Evolutionary conservation across 2,888 invertebrate genomes (phyloP).

Genomic region (Tryphoninae sp.): DNA sequence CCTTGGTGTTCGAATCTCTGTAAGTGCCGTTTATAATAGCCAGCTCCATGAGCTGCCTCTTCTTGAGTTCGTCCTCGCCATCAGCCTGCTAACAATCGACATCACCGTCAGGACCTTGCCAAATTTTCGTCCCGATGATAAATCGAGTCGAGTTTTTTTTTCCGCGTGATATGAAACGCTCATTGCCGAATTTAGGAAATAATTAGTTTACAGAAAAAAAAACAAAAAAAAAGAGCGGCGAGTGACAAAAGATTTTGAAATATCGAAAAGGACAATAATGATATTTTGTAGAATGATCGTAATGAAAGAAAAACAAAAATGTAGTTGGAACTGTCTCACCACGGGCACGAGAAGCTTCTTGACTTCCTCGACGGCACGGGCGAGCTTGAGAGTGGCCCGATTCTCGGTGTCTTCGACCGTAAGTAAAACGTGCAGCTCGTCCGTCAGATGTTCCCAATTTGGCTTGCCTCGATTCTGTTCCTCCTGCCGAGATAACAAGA

Average conservation of each 20-base stretch:
- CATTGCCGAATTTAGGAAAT: neutral
- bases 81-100: slow-evolving; percentile 92
- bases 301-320: slow-evolving; percentile 36
- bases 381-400: slow-evolving; percentile 96
- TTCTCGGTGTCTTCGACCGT: slow-evolving; percentile 99
- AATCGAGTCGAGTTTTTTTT: neutral
- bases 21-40: slow-evolving; percentile 99
- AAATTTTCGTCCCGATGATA: slow-evolving; percentile 7
- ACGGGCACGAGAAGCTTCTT: slow-evolving; percentile 98
- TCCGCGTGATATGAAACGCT: neutral
- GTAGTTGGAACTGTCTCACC: slow-evolving; percentile 81
- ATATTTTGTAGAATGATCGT: neutral
- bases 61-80: slow-evolving; percentile 99
- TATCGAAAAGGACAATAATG: neutral
- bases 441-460: slow-evolving; percentile 99
- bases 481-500: slow-evolving; percentile 86
- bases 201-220: neutral
- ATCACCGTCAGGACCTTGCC: slow-evolving; percentile 74
- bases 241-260: neutral
- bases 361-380: slow-evolving; percentile 98
- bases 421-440: slow-evolving; percentile 98
- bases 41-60: slow-evolving; percentile 99
- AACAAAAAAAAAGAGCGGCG: neutral
- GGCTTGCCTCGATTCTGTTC: slow-evolving; percentile 99
- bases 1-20: slow-evolving; percentile 96